Base-by-base conservation (phyloP, 2,888 invertebrate species). In the Gnatocerus cornutus region DNA sequence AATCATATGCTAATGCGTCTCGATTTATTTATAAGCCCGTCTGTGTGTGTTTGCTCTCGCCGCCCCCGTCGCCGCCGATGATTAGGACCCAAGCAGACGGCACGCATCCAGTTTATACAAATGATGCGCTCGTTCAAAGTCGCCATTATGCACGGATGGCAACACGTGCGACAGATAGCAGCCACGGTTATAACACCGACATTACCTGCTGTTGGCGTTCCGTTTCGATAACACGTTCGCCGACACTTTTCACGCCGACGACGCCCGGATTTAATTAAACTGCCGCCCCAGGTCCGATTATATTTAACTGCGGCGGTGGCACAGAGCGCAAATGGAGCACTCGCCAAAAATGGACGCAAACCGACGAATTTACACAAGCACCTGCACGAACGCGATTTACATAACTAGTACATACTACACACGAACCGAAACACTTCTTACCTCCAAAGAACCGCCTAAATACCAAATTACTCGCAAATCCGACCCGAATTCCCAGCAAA, bases 1-100 rank as follows among this genome's bases (percentile, higher is more conserved):
- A 82, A 81, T 82, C 81, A 80, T 81, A 81, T 82, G 82, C 80
- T 81, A 81, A 81, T 81, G 77, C 77, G 61, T 73, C 74, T 75
- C 71, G 81, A 81, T 81, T 82, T 82, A 82, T 82, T 81, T 81
- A 81, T 81, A 79, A 78, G 79, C 71, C 74, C 29, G 48, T 12
- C 50, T 59, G 43, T 66, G 53, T 59, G 58, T 64, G 64, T 69
- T 69, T 69, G 59, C 64, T 69, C 64, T 64, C 14, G 67, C 39
- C 63, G 63, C 53, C 52, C 52, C 63, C 53, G 43, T 8, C 41
- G 9, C 63, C 41, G 12, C 7, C 52, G 43, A 30, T 63, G 63
- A 63, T 53, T 63, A 63, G 53, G 37, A 13, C 30, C 9, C 9
- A 4, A 21, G 46, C 39, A 30, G 43, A 30, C 58, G 58, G 65